Evolutionary conservation across 2,888 invertebrate species (phyloP).

Genomic region (Polydrusus tereticollis): DNA sequence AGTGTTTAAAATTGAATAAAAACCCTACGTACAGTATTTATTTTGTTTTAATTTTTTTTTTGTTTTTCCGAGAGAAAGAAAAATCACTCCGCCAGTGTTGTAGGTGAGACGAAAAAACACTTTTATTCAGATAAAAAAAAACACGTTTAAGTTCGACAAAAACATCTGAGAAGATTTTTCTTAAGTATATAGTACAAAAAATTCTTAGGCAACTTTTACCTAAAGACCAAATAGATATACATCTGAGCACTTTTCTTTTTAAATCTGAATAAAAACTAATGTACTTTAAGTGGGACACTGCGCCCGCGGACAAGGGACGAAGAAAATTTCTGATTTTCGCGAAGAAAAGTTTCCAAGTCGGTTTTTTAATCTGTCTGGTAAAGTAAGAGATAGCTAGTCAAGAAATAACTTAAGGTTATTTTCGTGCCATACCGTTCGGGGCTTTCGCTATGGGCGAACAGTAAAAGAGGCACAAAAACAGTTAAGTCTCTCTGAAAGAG

Average conservation of each 20-base stretch:
- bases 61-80: constrained; percentile 12
- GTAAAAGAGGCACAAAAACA: neutral
- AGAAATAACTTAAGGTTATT: constrained; percentile 36
- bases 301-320: no score
- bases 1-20: constrained; percentile 44
- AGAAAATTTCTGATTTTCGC: neutral
- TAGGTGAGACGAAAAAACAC: constrained; percentile 38
- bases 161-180: constrained; percentile 20
- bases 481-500: no score
- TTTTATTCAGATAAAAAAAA: constrained; percentile 43
- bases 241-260: constrained; percentile 18
- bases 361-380: constrained; percentile 35
- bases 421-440: constrained; percentile 42
- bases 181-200: constrained; percentile 44
- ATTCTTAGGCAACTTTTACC: constrained; percentile 17
- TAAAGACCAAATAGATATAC: constrained; percentile 44
- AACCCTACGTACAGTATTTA: constrained; percentile 36
- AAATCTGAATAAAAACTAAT: constrained; percentile 33
- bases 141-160: neutral
- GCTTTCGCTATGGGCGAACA: neutral
- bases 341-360: constrained; percentile 2
- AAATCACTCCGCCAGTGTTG: constrained; percentile 33
- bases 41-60: constrained; percentile 45
- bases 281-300: neutral
- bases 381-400: constrained; percentile 42